Conservation (phyloP, 2,113 vertebrate genomes). For the Morone saxatilis region DNA sequence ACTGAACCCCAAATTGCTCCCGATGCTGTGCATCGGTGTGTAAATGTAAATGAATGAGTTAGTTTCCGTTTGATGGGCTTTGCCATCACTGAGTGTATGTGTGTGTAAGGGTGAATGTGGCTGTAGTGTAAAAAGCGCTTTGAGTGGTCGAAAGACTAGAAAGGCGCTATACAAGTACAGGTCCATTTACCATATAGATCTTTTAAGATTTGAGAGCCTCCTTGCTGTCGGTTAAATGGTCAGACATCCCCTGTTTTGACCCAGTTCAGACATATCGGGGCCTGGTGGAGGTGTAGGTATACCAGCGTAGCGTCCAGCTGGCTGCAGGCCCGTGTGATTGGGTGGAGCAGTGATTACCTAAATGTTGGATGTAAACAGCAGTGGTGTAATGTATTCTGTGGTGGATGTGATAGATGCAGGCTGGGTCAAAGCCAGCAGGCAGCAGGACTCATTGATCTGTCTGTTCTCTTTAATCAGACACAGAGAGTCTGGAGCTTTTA, state of each 20-base stretch:
- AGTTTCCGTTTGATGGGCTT: no score
- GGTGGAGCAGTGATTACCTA: conserved; percentile 45
- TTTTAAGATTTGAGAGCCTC: no score
- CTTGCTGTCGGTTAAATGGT: background rate
- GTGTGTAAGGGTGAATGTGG: no score
- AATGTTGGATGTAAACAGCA: conserved; percentile 63
- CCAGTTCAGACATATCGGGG: background rate
- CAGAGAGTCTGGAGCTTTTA: conserved; percentile 54
- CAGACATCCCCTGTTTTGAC: background rate
- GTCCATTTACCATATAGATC: no score
- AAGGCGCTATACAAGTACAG: no score
- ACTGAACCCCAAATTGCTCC: no score
- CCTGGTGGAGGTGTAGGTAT: background rate
- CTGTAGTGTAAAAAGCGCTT: no score
- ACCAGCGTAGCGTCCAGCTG: conserved; percentile 17
- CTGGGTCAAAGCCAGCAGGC: conserved; percentile 19
- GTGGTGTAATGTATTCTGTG: conserved; percentile 13
- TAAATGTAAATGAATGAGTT: no score
- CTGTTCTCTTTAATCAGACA: conserved; percentile 43
- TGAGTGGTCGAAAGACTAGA: no score
- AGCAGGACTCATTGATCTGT: conserved; percentile 48
- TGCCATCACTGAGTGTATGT: no score
- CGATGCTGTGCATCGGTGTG: no score
- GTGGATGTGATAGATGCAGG: conserved; percentile 48
- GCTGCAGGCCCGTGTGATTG: conserved; percentile 20